phyloP scores from a whole-genome alignment of 2,113 vertebrate species.

The Ascaphus truei region DNA sequence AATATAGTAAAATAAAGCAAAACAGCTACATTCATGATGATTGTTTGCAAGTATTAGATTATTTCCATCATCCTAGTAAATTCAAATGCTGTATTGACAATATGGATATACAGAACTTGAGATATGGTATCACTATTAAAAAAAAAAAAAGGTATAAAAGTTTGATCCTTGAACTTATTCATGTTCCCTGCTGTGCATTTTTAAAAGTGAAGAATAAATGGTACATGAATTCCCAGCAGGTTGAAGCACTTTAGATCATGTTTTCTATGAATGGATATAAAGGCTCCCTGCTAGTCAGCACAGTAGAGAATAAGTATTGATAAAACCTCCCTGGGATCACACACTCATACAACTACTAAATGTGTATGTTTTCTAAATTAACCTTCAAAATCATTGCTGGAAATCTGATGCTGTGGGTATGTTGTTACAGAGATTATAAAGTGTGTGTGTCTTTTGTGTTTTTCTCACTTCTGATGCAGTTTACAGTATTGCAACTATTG shows the following conservation, averaged over 20 bases:
- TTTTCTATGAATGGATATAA: conserved; percentile 18
- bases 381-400: neutral
- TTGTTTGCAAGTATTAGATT: too few species aligned
- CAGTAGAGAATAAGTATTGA: conserved; percentile 25
- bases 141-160: conserved; percentile 2
- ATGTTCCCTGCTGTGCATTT: neutral
- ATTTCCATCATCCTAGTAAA: neutral
- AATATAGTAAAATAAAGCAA: too few species aligned
- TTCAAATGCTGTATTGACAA: conserved; percentile 11
- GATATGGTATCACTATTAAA: too few species aligned
- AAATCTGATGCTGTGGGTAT: neutral
- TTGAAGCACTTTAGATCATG: conserved; percentile 14
- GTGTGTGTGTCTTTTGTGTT: neutral
- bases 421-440: neutral
- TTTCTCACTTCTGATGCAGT: neutral
- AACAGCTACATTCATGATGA: too few species aligned
- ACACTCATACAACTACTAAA: neutral
- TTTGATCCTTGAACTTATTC: conserved; percentile 9
- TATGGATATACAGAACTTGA: too few species aligned
- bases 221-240: conserved; percentile 20
- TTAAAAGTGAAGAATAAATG: neutral
- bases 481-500: neutral
- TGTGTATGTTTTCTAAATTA: conserved; percentile 15
- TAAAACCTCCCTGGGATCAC: rapidly evolving
- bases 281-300: neutral